Evolutionary conservation across 2,797 vertebrate genomes (phyloP).

Genomic region (Cyclura pinguis): DNA sequence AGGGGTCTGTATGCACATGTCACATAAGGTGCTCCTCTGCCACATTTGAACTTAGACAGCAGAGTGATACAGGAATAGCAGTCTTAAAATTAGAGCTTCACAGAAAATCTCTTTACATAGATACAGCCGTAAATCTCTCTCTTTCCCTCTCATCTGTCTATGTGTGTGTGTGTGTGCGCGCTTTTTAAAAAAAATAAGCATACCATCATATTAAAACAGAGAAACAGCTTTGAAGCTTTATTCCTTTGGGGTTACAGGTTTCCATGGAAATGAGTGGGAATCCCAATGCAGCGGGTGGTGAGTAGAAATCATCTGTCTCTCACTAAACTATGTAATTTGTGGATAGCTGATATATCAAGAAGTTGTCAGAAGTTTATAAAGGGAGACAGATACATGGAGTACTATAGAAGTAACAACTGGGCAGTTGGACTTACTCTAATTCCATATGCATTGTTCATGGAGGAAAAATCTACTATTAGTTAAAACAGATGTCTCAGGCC

Average conservation of each 20-base stretch:
- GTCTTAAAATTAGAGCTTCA: constrained; percentile 44
- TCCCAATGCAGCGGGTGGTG: constrained; percentile 33
- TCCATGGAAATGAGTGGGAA: constrained; percentile 67
- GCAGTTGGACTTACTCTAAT: neutral
- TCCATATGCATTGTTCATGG: neutral
- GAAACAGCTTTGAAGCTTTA: constrained; percentile 31
- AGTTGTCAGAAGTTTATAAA: constrained; percentile 20
- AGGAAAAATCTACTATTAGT: neutral
- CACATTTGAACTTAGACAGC: constrained; percentile 14
- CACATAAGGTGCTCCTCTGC: neutral
- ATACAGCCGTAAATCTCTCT: neutral
- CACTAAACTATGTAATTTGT: constrained; percentile 37
- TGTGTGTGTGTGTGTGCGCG: neutral
- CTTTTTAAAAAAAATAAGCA: neutral
- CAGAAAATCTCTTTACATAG: constrained; percentile 11
- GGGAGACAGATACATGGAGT: constrained; percentile 38
- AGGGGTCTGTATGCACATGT: neutral
- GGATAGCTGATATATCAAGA: constrained; percentile 41
- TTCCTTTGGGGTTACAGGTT: constrained; percentile 47
- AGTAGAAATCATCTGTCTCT: constrained; percentile 55
- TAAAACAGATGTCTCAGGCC: neutral
- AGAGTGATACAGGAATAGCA: constrained; percentile 29
- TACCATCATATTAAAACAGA: constrained; percentile 28
- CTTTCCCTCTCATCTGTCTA: constrained; percentile 12
- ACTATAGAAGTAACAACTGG: constrained; percentile 18